phyloP scores from a whole-genome alignment of 2,888 invertebrate species.

The Cremastinae sp. region DNA sequence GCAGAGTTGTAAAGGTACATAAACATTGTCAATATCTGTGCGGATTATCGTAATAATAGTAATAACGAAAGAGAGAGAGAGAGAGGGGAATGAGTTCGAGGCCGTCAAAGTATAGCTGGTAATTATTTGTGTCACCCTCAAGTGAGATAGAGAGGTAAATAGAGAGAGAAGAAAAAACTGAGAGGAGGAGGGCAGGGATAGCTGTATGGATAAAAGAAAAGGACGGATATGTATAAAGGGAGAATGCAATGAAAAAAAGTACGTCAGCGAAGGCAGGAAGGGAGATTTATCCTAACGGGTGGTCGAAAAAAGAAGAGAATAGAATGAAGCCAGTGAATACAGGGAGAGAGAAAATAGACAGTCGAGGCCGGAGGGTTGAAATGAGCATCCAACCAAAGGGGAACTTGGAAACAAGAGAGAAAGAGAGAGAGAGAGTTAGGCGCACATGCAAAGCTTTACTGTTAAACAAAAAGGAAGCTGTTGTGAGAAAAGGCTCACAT shows the following conservation, averaged over 20 bases:
- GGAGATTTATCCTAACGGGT: constrained; percentile 27
- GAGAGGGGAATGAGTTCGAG: constrained; percentile 38
- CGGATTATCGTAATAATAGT: too few relatives aligned
- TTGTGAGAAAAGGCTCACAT: constrained; percentile 32
- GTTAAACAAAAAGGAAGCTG: constrained; percentile 40
- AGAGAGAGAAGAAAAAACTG: constrained; percentile 19
- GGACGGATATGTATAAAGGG: constrained; percentile 25
- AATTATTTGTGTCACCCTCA: constrained; percentile 53
- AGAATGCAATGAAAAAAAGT: constrained; percentile 16
- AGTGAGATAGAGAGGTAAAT: constrained; percentile 13
- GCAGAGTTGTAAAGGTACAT: too few relatives aligned
- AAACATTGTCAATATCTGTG: too few relatives aligned
- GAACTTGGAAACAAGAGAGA: constrained; percentile 43
- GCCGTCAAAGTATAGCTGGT: constrained; percentile 42
- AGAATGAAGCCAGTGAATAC: constrained; percentile 15
- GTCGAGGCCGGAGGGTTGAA: constrained; percentile 52
- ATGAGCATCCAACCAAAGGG: constrained; percentile 37
- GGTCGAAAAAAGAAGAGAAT: constrained; percentile 29
- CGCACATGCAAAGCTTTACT: constrained; percentile 38
- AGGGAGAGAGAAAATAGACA: constrained; percentile 50
- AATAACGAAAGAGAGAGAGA: too few relatives aligned
- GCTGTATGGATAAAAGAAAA: not conserved
- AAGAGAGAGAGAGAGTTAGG: constrained; percentile 45
- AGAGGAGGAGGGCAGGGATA: constrained; percentile 12
- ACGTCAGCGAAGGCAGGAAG: constrained; percentile 10